Evolutionary conservation across 2,113 vertebrate genomes (phyloP).

Genomic region (Ageneiosus marmoratus): DNA sequence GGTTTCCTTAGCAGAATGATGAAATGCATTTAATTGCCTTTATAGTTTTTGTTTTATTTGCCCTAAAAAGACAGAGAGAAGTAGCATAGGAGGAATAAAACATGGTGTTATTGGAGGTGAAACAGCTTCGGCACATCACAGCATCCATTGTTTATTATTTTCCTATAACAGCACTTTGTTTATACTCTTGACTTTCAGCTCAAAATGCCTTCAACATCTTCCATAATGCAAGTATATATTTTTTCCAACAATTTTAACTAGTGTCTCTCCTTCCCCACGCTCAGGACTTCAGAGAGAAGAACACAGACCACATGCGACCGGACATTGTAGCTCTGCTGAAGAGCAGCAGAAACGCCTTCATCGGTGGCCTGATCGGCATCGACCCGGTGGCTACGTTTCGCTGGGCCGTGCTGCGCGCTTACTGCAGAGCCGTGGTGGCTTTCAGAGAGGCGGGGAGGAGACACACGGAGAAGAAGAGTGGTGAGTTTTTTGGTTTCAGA

Average conservation of each 20-base stretch:
- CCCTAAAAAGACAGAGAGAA: not conserved
- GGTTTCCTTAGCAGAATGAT: too few species aligned
- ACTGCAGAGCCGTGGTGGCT: slow-evolving; percentile 90
- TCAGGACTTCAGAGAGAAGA: slow-evolving; percentile 98
- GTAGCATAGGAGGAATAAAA: not conserved
- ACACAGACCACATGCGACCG: slow-evolving; percentile 97
- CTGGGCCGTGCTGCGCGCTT: slow-evolving; percentile 92
- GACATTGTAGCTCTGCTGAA: slow-evolving; percentile 94
- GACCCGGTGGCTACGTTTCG: slow-evolving; percentile 93
- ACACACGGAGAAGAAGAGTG: slow-evolving; percentile 81
- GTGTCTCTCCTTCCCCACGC: not conserved
- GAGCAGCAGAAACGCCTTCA: slow-evolving; percentile 93
- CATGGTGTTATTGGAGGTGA: not conserved
- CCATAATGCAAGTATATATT: not conserved
- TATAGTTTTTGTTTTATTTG: not conserved
- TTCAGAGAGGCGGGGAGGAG: slow-evolving; percentile 90
- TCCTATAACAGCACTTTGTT: not conserved
- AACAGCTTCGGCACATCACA: not conserved
- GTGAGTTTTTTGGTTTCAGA: slow-evolving; percentile 69
- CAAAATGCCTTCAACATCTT: not conserved
- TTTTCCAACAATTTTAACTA: not conserved
- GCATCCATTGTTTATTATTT: not conserved
- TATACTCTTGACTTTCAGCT: not conserved
- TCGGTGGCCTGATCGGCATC: slow-evolving; percentile 91
- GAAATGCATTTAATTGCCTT: too few species aligned